Evolutionary conservation across 2,797 vertebrate genomes (phyloP).

Genomic region (Malacoctenus gilli): DNA sequence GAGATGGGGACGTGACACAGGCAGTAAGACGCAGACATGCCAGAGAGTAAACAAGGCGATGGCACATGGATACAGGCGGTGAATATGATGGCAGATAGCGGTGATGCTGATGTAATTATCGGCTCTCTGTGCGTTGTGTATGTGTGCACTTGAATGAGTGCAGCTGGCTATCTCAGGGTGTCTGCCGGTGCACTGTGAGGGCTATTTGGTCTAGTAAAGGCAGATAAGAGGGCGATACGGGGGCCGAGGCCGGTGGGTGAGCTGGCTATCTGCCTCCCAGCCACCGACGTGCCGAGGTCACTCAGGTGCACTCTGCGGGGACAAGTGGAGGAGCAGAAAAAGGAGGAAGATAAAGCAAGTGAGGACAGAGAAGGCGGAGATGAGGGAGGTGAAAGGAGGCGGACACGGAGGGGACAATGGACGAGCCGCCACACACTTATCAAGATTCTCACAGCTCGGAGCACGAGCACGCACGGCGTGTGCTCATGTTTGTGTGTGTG

Average conservation of each 20-base stretch:
- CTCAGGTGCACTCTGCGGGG: slow-evolving; percentile 66
- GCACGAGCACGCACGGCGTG: neutral
- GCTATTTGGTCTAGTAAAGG: slow-evolving; percentile 60
- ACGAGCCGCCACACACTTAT: slow-evolving; percentile 31
- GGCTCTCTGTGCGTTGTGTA: slow-evolving; percentile 9
- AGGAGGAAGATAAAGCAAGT: slow-evolving; percentile 56
- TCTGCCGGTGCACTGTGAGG: slow-evolving; percentile 41
- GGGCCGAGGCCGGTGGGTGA: slow-evolving; percentile 39
- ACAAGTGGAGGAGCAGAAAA: slow-evolving; percentile 48
- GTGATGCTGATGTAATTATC: slow-evolving; percentile 43
- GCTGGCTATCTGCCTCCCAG: slow-evolving; percentile 54
- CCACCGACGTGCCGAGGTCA: slow-evolving; percentile 53
- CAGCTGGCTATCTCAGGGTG: slow-evolving; percentile 44
- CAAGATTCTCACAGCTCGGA: slow-evolving; percentile 33
- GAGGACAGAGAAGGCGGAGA: slow-evolving; percentile 44
- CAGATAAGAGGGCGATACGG: slow-evolving; percentile 68
- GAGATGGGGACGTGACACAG: slow-evolving; percentile 12
- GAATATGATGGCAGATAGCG: slow-evolving; percentile 29
- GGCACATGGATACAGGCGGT: slow-evolving; percentile 17
- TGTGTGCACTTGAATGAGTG: slow-evolving; percentile 31
- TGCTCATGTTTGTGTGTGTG: slow-evolving; percentile 13
- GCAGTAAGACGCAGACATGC: slow-evolving; percentile 16
- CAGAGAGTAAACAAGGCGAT: slow-evolving; percentile 24
- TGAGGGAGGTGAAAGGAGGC: slow-evolving; percentile 49
- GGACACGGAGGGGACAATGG: slow-evolving; percentile 43